These are phyloP conservation scores for Lasioglossum pauxillum DNA, from an alignment of 2,888 invertebrate genomes.

Conservation along the genomic window DNA sequence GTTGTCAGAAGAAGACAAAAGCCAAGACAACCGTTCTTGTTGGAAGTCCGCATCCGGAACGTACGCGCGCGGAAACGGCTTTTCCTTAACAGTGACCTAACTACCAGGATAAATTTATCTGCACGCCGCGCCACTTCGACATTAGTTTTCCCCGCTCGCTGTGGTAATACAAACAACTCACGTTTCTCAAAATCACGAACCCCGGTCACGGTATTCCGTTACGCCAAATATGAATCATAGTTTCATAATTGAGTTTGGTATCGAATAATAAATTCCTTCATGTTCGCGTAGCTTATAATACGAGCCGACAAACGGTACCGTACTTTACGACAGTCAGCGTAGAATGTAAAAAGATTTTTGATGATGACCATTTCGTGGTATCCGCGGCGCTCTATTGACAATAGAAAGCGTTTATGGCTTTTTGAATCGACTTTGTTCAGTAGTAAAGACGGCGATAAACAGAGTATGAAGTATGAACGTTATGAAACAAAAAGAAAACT, in stretches of 20 bases:
- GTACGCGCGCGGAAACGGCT: background rate
- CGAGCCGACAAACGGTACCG: background rate
- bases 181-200: conserved; percentile 5
- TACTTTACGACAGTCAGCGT: background rate
- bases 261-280: background rate
- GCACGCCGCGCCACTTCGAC: no score
- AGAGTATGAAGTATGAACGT: background rate
- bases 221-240: conserved; percentile 11
- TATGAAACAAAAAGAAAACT: background rate
- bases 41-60: background rate
- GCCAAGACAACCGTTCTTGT: background rate
- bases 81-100: background rate
- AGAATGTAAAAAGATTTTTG: background rate
- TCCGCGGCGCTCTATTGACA: background rate
- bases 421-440: background rate
- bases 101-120: background rate
- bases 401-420: background rate
- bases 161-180: conserved; percentile 1
- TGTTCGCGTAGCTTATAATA: background rate
- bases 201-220: conserved; percentile 1
- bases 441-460: background rate
- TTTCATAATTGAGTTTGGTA: background rate
- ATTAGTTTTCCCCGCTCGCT: background rate
- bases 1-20: background rate
- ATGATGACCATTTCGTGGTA: background rate